Percentiles rank a stretch among this genome's conserved stretches.
phyloP scores from a whole-genome alignment of 2,797 vertebrate genomes.

The Menidia menidia region DNA sequence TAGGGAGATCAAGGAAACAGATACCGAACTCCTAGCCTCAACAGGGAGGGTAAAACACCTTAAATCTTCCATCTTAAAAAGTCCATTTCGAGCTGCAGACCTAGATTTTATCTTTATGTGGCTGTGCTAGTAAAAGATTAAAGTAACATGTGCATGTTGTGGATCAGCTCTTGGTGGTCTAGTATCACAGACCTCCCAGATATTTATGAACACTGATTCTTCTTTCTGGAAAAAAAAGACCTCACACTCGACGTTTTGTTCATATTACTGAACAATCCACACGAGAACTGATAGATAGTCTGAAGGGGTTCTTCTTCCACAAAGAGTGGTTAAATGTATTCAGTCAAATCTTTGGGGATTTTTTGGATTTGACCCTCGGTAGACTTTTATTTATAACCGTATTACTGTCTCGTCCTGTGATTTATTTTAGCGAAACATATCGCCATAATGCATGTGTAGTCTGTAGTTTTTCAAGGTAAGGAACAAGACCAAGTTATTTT shows the following conservation, averaged over 20 bases:
- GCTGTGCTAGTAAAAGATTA: constrained; percentile 71
- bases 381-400: not conserved
- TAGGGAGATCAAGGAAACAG: constrained; percentile 63
- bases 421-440: constrained; percentile 8
- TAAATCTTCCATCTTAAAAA: constrained; percentile 64
- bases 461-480: constrained; percentile 14
- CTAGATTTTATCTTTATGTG: constrained; percentile 74
- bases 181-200: constrained; percentile 57
- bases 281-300: not conserved
- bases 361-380: not conserved
- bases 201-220: constrained; percentile 19
- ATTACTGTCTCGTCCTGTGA: constrained; percentile 10
- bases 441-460: not conserved
- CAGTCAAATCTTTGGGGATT: constrained; percentile 5
- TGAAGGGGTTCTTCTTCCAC: constrained; percentile 21
- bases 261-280: constrained; percentile 34
- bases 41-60: constrained; percentile 56
- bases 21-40: constrained; percentile 55
- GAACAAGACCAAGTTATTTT: constrained; percentile 9
- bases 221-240: constrained; percentile 21
- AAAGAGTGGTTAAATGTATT: constrained; percentile 9
- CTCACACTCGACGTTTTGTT: constrained; percentile 27
- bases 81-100: constrained; percentile 57
- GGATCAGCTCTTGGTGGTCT: constrained; percentile 67
- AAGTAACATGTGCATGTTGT: constrained; percentile 52